A percentile compares a stretch with the other conserved stretches of the same genome.
Conservation (phyloP, 2,113 vertebrate species). For the Patagioenas fasciata region DNA sequence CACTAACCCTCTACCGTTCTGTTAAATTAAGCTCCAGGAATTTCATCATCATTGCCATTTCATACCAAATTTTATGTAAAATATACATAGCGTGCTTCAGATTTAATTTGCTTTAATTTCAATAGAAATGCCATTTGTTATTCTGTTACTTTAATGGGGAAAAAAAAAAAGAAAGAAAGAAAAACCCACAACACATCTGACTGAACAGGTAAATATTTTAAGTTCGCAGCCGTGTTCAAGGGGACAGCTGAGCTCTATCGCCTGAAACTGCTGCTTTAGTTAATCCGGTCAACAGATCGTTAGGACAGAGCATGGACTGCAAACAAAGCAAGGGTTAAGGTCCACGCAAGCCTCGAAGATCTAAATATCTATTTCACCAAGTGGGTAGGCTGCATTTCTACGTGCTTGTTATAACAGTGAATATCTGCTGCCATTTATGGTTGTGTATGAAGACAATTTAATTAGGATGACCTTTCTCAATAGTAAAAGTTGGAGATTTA, state of each 20-base stretch:
- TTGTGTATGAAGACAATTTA: constrained; percentile 25
- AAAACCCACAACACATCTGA: background rate
- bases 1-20: constrained; percentile 88
- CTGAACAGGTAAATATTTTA: background rate
- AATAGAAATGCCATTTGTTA: background rate
- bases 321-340: constrained; percentile 23
- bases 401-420: background rate
- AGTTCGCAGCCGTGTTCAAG: background rate
- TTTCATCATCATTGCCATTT: constrained; percentile 68
- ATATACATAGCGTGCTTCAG: background rate
- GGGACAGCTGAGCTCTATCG: background rate
- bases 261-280: background rate
- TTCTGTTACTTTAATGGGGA: background rate
- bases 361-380: background rate
- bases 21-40: constrained; percentile 87
- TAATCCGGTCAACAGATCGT: background rate
- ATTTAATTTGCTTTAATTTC: background rate
- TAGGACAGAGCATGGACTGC: background rate
- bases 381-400: background rate
- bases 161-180: background rate
- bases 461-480: constrained; percentile 59
- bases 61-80: constrained; percentile 13
- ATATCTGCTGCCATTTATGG: constrained; percentile 50
- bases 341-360: background rate
- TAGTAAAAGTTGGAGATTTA: constrained; percentile 42